These are phyloP conservation scores for Peribatodes rhomboidaria DNA, from an alignment of 2,888 invertebrate genomes.

Conservation along the genomic window DNA sequence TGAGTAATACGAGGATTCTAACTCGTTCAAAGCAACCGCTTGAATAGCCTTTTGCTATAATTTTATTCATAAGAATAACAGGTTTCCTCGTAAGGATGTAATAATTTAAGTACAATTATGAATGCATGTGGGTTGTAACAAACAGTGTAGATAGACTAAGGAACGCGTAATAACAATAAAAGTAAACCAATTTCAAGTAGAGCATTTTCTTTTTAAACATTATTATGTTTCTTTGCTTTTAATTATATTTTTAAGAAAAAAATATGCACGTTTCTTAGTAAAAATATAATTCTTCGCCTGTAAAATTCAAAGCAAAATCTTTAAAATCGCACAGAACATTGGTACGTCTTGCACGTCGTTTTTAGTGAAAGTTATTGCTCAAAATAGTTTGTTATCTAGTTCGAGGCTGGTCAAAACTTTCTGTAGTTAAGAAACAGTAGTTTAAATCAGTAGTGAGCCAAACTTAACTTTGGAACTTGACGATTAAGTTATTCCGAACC, in stretches of 20 bases:
- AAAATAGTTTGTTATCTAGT: slow-evolving; percentile 37
- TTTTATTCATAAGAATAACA: slow-evolving; percentile 18
- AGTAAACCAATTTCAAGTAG: background rate
- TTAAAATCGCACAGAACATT: slow-evolving; percentile 29
- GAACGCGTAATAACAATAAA: background rate
- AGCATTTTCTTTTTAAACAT: background rate
- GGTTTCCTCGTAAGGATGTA: background rate
- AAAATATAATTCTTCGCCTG: slow-evolving; percentile 9
- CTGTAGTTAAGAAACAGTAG: slow-evolving; percentile 31
- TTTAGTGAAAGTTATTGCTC: slow-evolving; percentile 43
- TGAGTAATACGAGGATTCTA: slow-evolving; percentile 20
- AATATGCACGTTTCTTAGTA: background rate
- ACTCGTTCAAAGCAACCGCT: slow-evolving; percentile 3
- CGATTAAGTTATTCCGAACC: slow-evolving; percentile 55
- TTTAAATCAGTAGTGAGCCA: slow-evolving; percentile 30
- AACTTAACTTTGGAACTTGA: slow-evolving; percentile 34
- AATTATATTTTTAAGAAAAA: no score
- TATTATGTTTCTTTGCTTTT: no score
- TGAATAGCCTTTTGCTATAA: slow-evolving; percentile 7
- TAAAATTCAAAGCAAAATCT: slow-evolving; percentile 7
- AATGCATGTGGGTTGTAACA: background rate
- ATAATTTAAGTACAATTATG: background rate
- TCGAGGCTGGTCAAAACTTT: slow-evolving; percentile 33
- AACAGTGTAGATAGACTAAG: background rate
- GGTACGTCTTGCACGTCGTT: slow-evolving; percentile 34